Percentiles rank a stretch among this genome's conserved stretches.
These are phyloP conservation scores for Tapirus terrestris DNA, from an alignment of 2,113 vertebrate species.

Conservation along the genomic window DNA sequence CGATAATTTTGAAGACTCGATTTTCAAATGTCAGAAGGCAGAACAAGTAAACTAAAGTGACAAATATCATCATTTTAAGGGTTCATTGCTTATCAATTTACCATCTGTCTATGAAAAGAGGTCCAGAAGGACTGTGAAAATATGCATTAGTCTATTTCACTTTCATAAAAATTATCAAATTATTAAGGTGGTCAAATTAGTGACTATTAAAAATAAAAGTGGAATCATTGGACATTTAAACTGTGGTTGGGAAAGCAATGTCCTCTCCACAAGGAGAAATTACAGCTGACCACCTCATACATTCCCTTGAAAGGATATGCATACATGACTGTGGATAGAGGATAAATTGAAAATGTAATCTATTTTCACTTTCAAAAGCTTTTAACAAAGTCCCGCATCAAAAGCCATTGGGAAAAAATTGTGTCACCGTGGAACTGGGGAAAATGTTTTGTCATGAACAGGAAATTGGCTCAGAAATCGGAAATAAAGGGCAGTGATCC, in stretches of 20 bases:
- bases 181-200: neutral
- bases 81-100: neutral
- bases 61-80: neutral
- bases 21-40: neutral
- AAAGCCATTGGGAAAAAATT: neutral
- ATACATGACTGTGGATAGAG: neutral
- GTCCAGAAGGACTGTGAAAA: neutral
- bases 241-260: neutral
- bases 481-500: constrained; percentile 40
- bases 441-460: constrained; percentile 31
- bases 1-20: neutral
- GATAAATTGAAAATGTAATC: neutral
- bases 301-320: neutral
- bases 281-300: neutral
- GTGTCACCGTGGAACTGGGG: neutral
- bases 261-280: neutral
- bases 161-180: neutral
- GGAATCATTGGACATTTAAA: neutral
- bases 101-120: neutral
- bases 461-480: constrained; percentile 48
- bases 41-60: neutral
- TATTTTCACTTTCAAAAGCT: neutral
- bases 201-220: neutral
- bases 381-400: neutral
- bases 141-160: neutral